Evolutionary conservation across 2,888 invertebrate species (phyloP).

Genomic region (Coelinius sp.): DNA sequence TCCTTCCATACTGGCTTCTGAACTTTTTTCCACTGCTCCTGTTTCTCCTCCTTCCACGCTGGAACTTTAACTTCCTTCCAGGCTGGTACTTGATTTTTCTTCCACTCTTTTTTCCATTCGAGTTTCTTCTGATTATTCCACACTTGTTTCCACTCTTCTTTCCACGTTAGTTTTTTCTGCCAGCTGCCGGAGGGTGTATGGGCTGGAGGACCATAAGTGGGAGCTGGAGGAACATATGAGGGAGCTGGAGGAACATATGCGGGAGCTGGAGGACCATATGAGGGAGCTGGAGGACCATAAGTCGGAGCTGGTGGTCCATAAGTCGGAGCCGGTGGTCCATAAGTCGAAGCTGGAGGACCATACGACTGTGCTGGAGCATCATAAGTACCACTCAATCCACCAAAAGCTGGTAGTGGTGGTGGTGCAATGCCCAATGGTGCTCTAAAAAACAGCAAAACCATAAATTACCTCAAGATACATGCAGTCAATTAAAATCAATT

Average conservation of each 20-base stretch:
- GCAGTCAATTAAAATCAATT: not conserved
- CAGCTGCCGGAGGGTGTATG: slow-evolving; percentile 78
- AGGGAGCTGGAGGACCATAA: slow-evolving; percentile 43
- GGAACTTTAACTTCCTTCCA: slow-evolving; percentile 73
- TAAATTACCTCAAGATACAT: not conserved
- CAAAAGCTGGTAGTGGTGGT: slow-evolving; percentile 28
- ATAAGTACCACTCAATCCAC: slow-evolving; percentile 29
- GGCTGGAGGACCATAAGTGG: slow-evolving; percentile 43
- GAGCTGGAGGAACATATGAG: slow-evolving; percentile 46
- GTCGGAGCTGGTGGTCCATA: slow-evolving; percentile 45
- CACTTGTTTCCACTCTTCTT: slow-evolving; percentile 84
- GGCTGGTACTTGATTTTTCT: slow-evolving; percentile 78
- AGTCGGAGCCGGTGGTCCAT: slow-evolving; percentile 43
- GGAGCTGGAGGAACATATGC: slow-evolving; percentile 48
- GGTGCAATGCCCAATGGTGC: slow-evolving; percentile 38
- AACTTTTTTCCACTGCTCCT: slow-evolving; percentile 84
- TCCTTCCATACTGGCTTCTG: slow-evolving; percentile 81
- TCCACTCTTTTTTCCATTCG: slow-evolving; percentile 82
- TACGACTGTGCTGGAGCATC: slow-evolving; percentile 44
- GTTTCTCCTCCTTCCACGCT: slow-evolving; percentile 84
- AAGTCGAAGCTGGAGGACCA: slow-evolving; percentile 41
- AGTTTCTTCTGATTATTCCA: slow-evolving; percentile 85
- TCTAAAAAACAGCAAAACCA: slow-evolving; percentile 14
- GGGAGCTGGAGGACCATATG: slow-evolving; percentile 46
- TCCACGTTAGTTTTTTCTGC: slow-evolving; percentile 89